These are phyloP conservation scores for Leuciscus idus DNA, from an alignment of 2,113 vertebrate genomes.

Conservation along the genomic window DNA sequence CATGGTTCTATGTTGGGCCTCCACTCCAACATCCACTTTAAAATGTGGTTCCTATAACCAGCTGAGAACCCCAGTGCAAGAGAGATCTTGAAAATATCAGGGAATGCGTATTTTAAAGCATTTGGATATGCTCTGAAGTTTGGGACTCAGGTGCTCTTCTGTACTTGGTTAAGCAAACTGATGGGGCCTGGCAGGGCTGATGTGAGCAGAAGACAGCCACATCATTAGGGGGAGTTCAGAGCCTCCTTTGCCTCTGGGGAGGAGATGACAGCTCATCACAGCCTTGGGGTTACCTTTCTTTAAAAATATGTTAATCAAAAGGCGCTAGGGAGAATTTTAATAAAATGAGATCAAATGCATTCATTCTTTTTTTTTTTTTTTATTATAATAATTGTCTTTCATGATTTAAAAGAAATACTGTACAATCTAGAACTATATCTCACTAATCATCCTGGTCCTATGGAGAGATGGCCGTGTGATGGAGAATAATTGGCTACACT, in stretches of 20 bases:
- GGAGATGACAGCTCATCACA: constrained; percentile 76
- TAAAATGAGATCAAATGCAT: constrained; percentile 69
- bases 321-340: constrained; percentile 69
- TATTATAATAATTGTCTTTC: constrained; percentile 58
- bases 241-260: constrained; percentile 71
- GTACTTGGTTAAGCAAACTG: constrained; percentile 76
- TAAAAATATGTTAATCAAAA: constrained; percentile 78
- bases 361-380: constrained; percentile 15
- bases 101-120: constrained; percentile 32
- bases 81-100: constrained; percentile 33
- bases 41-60: not conserved
- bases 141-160: constrained; percentile 65
- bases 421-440: constrained; percentile 60
- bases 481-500: constrained; percentile 29
- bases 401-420: constrained; percentile 25
- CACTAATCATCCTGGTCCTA: constrained; percentile 54
- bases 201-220: constrained; percentile 73
- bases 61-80: not conserved
- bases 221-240: constrained; percentile 79
- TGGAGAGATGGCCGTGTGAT: constrained; percentile 15
- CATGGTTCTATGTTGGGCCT: not conserved
- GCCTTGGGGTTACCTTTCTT: constrained; percentile 71
- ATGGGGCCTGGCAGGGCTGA: constrained; percentile 73
- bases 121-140: constrained; percentile 55
- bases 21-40: not conserved